These are phyloP conservation scores for Peribatodes rhomboidaria DNA, from an alignment of 2,888 invertebrate genomes.

Conservation along the genomic window DNA sequence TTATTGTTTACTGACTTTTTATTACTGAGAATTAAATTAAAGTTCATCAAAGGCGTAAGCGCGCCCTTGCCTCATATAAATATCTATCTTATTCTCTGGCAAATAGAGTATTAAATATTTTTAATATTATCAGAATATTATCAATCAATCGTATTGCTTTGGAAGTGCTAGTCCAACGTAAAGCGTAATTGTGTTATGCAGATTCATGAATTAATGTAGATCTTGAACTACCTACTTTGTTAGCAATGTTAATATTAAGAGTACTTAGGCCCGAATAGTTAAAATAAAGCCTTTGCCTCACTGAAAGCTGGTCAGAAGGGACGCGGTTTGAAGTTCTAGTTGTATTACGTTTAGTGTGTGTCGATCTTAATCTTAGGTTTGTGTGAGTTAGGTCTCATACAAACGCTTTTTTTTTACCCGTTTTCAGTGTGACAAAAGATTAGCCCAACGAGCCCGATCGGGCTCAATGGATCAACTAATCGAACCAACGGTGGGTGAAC, in stretches of 20 bases:
- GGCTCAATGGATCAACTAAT: too few species aligned
- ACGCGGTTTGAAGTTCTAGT: not conserved
- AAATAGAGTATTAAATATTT: not conserved
- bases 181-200: conserved; percentile 1
- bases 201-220: not conserved
- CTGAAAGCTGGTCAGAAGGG: not conserved
- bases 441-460: too few species aligned
- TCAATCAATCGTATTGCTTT: too few species aligned
- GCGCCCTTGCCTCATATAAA: not conserved
- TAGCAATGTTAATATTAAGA: conserved; percentile 1
- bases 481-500: too few species aligned
- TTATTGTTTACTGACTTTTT: too few species aligned
- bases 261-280: not conserved
- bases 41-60: not conserved
- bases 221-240: not conserved
- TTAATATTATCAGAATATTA: too few species aligned
- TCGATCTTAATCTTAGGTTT: too few species aligned
- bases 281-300: not conserved
- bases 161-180: not conserved
- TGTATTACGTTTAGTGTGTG: too few species aligned
- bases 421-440: not conserved
- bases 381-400: too few species aligned
- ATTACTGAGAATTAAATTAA: too few species aligned
- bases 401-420: not conserved
- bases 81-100: not conserved